Conservation (phyloP, 2,888 invertebrate genomes). For the Creontiades dilutus region DNA sequence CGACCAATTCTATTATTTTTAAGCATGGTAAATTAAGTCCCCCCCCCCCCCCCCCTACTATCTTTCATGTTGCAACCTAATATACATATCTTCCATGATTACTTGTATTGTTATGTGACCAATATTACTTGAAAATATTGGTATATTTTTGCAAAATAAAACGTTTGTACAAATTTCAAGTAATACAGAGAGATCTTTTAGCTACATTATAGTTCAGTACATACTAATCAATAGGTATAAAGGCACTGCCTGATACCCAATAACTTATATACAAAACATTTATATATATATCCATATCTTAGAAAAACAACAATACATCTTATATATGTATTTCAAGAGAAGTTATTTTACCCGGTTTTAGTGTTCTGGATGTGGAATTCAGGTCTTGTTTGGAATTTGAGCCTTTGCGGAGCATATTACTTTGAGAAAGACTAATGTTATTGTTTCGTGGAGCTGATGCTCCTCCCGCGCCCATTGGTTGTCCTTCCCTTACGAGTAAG, state of each 20-base stretch:
- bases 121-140: no score
- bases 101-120: no score
- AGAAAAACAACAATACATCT: background rate
- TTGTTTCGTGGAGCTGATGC: slow-evolving; percentile 76
- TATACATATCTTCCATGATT: no score
- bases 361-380: slow-evolving; percentile 33
- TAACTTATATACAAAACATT: background rate
- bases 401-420: slow-evolving; percentile 62
- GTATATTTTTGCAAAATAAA: no score
- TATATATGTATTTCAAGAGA: background rate
- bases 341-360: slow-evolving; percentile 54
- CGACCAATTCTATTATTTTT: no score
- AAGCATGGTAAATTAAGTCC: no score
- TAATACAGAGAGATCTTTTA: no score
- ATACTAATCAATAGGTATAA: no score
- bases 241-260: background rate
- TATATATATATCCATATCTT: background rate
- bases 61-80: no score
- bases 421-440: slow-evolving; percentile 54
- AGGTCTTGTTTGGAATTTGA: slow-evolving; percentile 64
- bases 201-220: no score
- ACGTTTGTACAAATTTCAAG: no score
- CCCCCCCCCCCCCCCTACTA: no score
- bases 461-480: slow-evolving; percentile 85
- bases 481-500: slow-evolving; percentile 90